Evolutionary conservation across 2,113 vertebrate species (phyloP).

Genomic region (Corvus hawaiiensis): DNA sequence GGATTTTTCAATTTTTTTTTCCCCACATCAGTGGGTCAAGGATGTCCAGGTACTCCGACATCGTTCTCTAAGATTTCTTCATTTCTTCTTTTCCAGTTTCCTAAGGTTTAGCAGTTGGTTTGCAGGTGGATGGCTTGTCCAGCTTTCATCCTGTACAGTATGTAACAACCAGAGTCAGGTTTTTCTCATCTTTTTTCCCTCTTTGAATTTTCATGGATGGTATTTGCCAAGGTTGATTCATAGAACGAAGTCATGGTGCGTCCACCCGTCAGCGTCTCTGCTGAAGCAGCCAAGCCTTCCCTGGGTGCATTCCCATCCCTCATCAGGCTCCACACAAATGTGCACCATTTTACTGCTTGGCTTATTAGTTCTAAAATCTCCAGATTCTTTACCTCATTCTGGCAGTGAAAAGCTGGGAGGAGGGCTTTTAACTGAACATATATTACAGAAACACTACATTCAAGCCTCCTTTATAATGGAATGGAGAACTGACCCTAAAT

Average conservation of each 20-base stretch:
- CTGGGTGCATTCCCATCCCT: background rate
- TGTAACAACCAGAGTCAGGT: background rate
- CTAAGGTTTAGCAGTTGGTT: background rate
- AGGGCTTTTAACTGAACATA: slow-evolving; percentile 23
- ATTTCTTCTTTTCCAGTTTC: background rate
- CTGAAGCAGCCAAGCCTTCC: background rate
- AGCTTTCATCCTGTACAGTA: background rate
- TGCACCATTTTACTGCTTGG: background rate
- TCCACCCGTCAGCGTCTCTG: background rate
- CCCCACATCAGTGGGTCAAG: background rate
- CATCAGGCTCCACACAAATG: background rate
- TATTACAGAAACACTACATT: background rate
- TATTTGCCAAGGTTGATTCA: background rate
- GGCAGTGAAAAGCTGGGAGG: slow-evolving; percentile 15
- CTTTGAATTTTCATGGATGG: background rate
- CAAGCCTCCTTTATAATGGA: background rate
- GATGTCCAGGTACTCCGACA: background rate
- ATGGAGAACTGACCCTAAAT: background rate
- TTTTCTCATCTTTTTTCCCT: background rate
- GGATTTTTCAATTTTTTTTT: background rate
- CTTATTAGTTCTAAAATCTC: background rate
- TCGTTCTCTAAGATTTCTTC: background rate
- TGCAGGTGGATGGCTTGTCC: background rate
- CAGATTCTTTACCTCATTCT: slow-evolving; percentile 50
- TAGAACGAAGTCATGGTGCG: background rate